Base-by-base conservation (phyloP, 2,888 invertebrate species). In the Pseudoips prasinana region DNA sequence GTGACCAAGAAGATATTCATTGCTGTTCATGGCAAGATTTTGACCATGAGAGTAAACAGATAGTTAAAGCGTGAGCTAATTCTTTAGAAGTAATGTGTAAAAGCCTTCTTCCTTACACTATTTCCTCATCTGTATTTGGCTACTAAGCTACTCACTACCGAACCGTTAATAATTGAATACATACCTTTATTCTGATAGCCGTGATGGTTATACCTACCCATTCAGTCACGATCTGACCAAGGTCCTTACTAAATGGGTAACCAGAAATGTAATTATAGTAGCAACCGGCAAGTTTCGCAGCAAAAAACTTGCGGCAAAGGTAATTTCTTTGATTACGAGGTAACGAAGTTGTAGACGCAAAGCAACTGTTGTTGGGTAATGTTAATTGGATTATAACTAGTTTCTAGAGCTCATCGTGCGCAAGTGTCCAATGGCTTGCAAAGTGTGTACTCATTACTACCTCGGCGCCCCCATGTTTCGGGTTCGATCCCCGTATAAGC, bases 211-310 rank as follows among this genome's bases (percentile, higher is more conserved):
- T 59, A 62, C 41, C 48, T 52, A 63, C 60, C 63, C 57, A 58
- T 51, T 62, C 66, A 68, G 77, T 78, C 80, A 79, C 80, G 78
- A 79, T 58, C 46, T 53, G 52, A 46, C 63, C 78, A 78, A 80
- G 77, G 74, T 60, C 55, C 58, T 39, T 29, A 59, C 67, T 68
- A 66, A 75, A 74, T 70, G 58, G 64, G 53, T 55, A 65, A 68
- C 65, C 64, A 68, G 67, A 70, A 73, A 63, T 56, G 70, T 69
- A 70, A 75, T 78, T 70, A 64, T 62, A 45, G 50, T 42, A 31
- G 26, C 45, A 46, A 49, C 41, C 46, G 40, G 32, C 20, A 20
- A 20, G 7, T 20, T 7, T 20, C 7, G 20, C 3, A 33, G 52
- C 56, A 65, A 67, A 69, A 69, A 69, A 53, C 46, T 48, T 40